Evolutionary conservation across 2,888 invertebrate species (phyloP), one percentile per base, ranked within the genome.

Genomic region (Eupithecia centaureata): DNA sequence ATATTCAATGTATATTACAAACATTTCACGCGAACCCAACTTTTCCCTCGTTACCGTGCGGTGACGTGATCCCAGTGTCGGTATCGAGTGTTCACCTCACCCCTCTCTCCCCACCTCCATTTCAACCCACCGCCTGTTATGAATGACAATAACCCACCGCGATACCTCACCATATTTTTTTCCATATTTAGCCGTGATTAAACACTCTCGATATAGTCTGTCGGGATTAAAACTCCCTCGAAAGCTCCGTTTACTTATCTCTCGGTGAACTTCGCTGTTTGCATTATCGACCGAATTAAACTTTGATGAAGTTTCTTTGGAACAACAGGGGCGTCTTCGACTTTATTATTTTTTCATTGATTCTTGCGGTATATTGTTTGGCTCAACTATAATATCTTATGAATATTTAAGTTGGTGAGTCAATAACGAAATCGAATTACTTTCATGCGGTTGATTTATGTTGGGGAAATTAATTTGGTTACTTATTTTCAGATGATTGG

Each of bases 111-210:
- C 71, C 71, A 38, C 64, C 71, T n/a, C 54, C 54, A 15, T 10
- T n/a, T n/a, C 7, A 56, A 77, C 79, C 77, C 80, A 73, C 71
- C 60, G 72, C 80, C 83, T 81, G 89, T 89, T 90, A 91, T 93
- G 91, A 92, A 92, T 91, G 92, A 92, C 92, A 92, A 92, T 92
- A 91, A 86, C 88, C 87, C 85, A 83, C 85, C 85, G 86, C 84
- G 86, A 88, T 88, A 88, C 86, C 85, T 88, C 82, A 82, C 85
- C 82, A 85, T 88, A 89, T 90, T 91, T 91, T 51, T 91, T 90
- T 88, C 82, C 87, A 89, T 91, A 91, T 89, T 91, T 87, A 88
- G 88, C 87, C 86, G 89, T 90, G 91, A 92, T 92, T 92, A 92
- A 92, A 92, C 86, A 87, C 83, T 86, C 83, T 81, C 85, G 85